These are phyloP conservation scores for Troglohyphantes excavatus DNA, from an alignment of 2,888 invertebrate genomes.

Conservation along the genomic window DNA sequence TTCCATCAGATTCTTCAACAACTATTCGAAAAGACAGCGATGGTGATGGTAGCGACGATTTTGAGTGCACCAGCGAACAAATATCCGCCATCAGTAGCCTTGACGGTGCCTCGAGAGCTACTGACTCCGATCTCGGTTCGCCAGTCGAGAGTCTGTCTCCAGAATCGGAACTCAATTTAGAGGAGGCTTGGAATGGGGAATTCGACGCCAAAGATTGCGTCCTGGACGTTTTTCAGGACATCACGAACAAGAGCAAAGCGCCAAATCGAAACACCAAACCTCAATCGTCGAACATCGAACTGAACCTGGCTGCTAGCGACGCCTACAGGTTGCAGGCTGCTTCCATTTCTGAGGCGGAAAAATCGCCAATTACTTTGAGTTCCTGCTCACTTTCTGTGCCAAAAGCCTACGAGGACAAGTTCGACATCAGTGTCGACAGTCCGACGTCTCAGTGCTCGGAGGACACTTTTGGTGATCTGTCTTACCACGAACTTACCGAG, in stretches of 20 bases:
- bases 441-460: slow-evolving; percentile 74
- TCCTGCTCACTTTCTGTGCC: slow-evolving; percentile 68
- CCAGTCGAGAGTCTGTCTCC: slow-evolving; percentile 71
- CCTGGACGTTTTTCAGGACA: slow-evolving; percentile 62
- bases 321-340: slow-evolving; percentile 6
- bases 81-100: slow-evolving; percentile 77
- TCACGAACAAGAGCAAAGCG: slow-evolving; percentile 62
- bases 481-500: slow-evolving; percentile 76
- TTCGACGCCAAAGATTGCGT: slow-evolving; percentile 64
- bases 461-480: slow-evolving; percentile 74
- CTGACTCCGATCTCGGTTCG: slow-evolving; percentile 73
- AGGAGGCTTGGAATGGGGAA: slow-evolving; percentile 66
- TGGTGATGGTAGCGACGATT: slow-evolving; percentile 63
- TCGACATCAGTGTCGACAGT: slow-evolving; percentile 62
- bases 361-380: slow-evolving; percentile 61
- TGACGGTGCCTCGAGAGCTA: slow-evolving; percentile 64
- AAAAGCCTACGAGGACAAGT: slow-evolving; percentile 53
- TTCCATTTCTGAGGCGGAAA: slow-evolving; percentile 24
- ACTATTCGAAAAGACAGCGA: slow-evolving; percentile 71
- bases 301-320: slow-evolving; percentile 54
- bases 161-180: slow-evolving; percentile 52
- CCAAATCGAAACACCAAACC: slow-evolving; percentile 33
- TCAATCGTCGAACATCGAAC: slow-evolving; percentile 42
- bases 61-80: slow-evolving; percentile 76
- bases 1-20: slow-evolving; percentile 75